A percentile compares a stretch with the other conserved stretches of the same genome.
These are phyloP conservation scores for Propsilocerus akamusi DNA, from an alignment of 1,140 invertebrate genomes.

Conservation along the genomic window DNA sequence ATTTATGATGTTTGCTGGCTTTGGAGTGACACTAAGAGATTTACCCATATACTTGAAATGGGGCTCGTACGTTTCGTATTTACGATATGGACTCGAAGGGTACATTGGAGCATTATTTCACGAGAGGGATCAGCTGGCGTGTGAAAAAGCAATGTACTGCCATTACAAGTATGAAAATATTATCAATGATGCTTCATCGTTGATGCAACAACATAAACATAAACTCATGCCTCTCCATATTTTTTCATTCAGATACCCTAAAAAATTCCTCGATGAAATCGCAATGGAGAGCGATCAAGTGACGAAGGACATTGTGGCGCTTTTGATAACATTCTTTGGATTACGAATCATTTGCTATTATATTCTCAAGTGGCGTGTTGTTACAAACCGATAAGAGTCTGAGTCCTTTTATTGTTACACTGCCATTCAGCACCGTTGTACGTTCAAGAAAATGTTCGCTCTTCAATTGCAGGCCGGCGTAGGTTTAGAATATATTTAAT, in stretches of 20 bases:
- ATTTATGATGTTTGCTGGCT: conserved; percentile 78
- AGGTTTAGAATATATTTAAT: too few relatives aligned
- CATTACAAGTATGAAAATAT: conserved; percentile 39
- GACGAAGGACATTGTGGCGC: conserved; percentile 59
- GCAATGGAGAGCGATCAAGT: conserved; percentile 63
- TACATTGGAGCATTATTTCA: conserved; percentile 68
- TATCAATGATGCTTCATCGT: background rate
- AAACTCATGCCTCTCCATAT: conserved; percentile 1
- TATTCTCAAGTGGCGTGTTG: conserved; percentile 61
- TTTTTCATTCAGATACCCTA: conserved; percentile 33
- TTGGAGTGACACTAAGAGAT: conserved; percentile 56
- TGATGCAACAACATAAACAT: background rate
- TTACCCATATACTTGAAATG: conserved; percentile 64
- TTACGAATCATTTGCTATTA: conserved; percentile 56
- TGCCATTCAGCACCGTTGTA: too few relatives aligned
- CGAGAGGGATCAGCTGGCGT: conserved; percentile 39
- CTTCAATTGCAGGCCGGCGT: too few relatives aligned
- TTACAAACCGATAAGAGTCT: conserved; percentile 40
- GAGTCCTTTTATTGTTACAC: too few relatives aligned
- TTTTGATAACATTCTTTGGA: conserved; percentile 47
- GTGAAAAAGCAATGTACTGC: conserved; percentile 42
- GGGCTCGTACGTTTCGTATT: conserved; percentile 74
- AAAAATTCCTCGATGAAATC: conserved; percentile 57
- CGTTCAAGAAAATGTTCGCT: too few relatives aligned
- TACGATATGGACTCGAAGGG: conserved; percentile 77